Base-by-base conservation (phyloP, 2,113 vertebrate species). In the Aviceda subcristata region DNA sequence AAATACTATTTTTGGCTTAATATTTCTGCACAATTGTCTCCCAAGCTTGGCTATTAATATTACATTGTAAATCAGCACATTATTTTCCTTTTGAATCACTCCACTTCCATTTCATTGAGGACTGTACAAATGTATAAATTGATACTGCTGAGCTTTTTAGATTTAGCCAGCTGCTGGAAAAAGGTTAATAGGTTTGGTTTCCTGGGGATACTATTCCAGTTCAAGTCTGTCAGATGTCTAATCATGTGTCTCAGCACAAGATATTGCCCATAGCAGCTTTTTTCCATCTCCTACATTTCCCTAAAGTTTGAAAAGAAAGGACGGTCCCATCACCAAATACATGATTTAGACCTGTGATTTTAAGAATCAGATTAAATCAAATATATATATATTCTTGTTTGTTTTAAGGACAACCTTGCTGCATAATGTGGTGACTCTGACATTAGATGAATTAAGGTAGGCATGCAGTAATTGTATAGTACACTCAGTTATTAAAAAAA, bases 151-250 rank as follows among this genome's bases (percentile, higher is more conserved):
- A 92, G 85, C 38, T 92, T 96, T 92, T 89, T 90, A 91, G 88
- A 85, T 91, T 95, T 87, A 92, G 34, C 55, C 90, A 96, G 78
- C 73, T 94, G 62, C 88, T 95, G 45, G 56, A 88, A 66, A 95
- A 97, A 96, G 86, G 88, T 97, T 97, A 97, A 96, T 95, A 90
- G 63, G 74, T 97, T 97, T 95, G 77, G 72, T 94, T 97, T 81
- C 91, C 92, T 94, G 75, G 68, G 88, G 71, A 90, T 88, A 88
- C 56, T 86, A n/a, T 88, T 93, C 71, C 66, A 84, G 64, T 79
- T 94, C 59, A 92, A 76, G 86, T 88, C 86, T 88, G 51, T 94
- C 92, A 95, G 81, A 81, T 90, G 30, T 84, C 81, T 97, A 91
- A 94, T 86, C 84, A 78, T 80, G 57, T 88, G 66, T 92, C 82